Conservation (phyloP, 2,797 vertebrate species). For the Scyliorhinus canicula region DNA sequence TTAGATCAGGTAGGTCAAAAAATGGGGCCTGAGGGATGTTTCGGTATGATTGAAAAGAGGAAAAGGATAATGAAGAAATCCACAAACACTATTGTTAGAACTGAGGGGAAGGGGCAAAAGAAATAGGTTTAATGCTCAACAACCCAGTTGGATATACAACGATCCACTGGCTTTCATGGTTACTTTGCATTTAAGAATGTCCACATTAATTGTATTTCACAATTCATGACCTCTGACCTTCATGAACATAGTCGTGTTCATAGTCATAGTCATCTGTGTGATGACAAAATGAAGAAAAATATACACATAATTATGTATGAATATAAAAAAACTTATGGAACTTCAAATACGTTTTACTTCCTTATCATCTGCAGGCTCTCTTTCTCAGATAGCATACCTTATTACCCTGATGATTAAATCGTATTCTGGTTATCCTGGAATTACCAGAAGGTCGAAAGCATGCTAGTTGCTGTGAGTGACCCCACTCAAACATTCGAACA, state of each 20-base stretch:
- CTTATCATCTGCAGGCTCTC: background rate
- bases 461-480: slow-evolving; percentile 92
- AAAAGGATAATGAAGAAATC: background rate
- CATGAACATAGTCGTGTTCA: too few relatives aligned
- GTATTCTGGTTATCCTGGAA: slow-evolving; percentile 86
- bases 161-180: background rate
- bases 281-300: background rate
- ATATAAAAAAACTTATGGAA: background rate
- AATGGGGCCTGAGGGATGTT: background rate
- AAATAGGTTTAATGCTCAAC: background rate
- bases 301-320: background rate
- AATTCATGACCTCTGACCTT: background rate
- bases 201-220: background rate
- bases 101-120: background rate
- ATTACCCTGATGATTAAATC: slow-evolving; percentile 96
- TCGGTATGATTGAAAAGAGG: background rate
- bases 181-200: background rate
- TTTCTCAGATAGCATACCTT: slow-evolving; percentile 62
- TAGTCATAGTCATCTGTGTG: background rate
- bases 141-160: background rate
- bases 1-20: background rate
- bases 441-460: slow-evolving; percentile 90
- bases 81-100: background rate
- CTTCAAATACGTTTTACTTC: background rate
- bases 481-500: slow-evolving; percentile 98